phyloP scores from a whole-genome alignment of 2,888 invertebrate genomes.

The Drosophila infuscata region DNA sequence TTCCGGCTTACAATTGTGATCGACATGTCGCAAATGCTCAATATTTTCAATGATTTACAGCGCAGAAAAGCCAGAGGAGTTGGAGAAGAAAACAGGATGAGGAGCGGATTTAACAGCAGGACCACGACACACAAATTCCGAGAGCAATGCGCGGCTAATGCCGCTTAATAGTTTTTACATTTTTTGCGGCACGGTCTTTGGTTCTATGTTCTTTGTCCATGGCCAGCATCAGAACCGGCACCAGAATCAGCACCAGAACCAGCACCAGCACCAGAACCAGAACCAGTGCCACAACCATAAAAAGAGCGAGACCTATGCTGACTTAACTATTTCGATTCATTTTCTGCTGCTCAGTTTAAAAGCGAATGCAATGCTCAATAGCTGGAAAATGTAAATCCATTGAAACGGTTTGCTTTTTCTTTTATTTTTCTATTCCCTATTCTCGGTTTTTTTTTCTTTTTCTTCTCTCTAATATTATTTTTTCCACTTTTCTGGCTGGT shows the following conservation, averaged over 20 bases:
- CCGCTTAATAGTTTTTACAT: constrained; percentile 80
- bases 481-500: constrained; percentile 41
- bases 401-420: constrained; percentile 54
- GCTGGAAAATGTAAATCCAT: constrained; percentile 80
- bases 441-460: constrained; percentile 6
- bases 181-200: constrained; percentile 58
- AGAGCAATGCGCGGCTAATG: constrained; percentile 76
- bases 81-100: constrained; percentile 9
- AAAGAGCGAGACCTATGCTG: constrained; percentile 58
- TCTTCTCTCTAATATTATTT: constrained; percentile 17
- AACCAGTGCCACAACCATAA: neutral
- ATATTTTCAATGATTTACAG: constrained; percentile 41
- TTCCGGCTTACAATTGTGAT: neutral
- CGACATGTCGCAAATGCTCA: constrained; percentile 34
- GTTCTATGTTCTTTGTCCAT: constrained; percentile 58
- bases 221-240: neutral
- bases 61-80: constrained; percentile 3
- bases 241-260: neutral
- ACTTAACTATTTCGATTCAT: constrained; percentile 73
- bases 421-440: neutral
- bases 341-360: constrained; percentile 50
- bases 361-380: constrained; percentile 66
- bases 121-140: constrained; percentile 69
- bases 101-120: constrained; percentile 35
- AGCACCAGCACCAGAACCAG: neutral